Conservation (phyloP, 2,888 invertebrate genomes). For the Drosophila paracracens region DNA sequence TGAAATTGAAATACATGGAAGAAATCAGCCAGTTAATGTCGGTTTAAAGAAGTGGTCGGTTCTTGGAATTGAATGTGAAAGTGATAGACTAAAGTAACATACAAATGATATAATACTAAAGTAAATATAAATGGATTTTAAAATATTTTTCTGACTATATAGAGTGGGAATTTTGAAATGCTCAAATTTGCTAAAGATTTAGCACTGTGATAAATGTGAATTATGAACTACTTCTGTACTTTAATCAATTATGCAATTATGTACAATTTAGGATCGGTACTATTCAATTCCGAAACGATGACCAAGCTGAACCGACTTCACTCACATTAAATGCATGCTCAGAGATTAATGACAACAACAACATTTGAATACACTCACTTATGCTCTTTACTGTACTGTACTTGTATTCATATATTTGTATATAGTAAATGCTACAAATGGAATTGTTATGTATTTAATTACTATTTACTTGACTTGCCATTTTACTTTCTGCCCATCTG, state of each 20-base stretch:
- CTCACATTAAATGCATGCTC: conserved; percentile 38
- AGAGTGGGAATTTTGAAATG: conserved; percentile 19
- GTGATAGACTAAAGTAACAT: conserved; percentile 42
- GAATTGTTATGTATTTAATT: conserved; percentile 37
- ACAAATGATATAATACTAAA: conserved; percentile 3
- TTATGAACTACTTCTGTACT: conserved; percentile 20
- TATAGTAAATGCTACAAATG: conserved; percentile 33
- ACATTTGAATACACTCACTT: conserved; percentile 17
- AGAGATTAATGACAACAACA: neutral
- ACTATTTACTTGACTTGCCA: conserved; percentile 67
- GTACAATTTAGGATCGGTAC: conserved; percentile 12
- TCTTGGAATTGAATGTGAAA: conserved; percentile 8
- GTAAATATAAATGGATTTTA: conserved; percentile 5
- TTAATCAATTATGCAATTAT: conserved; percentile 2
- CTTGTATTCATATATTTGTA: conserved; percentile 22
- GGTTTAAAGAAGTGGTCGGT: conserved; percentile 18
- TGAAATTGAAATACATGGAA: conserved; percentile 8
- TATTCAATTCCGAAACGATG: conserved; percentile 21
- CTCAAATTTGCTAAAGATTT: conserved; percentile 30
- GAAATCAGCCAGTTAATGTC: conserved; percentile 3
- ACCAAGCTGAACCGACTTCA: conserved; percentile 12
- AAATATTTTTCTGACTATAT: conserved; percentile 11
- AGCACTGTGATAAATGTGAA: conserved; percentile 50
- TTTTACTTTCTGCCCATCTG: conserved; percentile 84
- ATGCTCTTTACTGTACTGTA: conserved; percentile 18